phyloP scores from a whole-genome alignment of 2,888 invertebrate genomes.

The Andrena minutula region DNA sequence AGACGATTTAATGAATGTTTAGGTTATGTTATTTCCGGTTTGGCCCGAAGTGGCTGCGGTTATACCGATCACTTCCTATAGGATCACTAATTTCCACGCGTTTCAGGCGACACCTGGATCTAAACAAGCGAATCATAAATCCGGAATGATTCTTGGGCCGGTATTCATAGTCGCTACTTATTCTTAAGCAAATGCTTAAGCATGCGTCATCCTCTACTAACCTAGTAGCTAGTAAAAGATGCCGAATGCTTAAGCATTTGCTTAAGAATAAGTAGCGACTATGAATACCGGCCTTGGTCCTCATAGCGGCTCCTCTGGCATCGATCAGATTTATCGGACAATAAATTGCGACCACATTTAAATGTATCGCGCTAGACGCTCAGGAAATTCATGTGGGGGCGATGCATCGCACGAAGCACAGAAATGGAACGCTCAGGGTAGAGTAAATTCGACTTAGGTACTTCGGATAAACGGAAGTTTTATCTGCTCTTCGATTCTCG shows the following conservation, averaged over 20 bases:
- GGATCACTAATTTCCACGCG: too few relatives aligned
- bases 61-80: too few relatives aligned
- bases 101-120: background rate
- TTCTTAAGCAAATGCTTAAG: too few relatives aligned
- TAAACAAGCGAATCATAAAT: background rate
- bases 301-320: background rate
- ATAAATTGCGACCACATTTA: slow-evolving; percentile 29
- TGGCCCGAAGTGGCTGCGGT: too few relatives aligned
- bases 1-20: too few relatives aligned
- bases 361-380: background rate
- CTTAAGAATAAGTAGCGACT: too few relatives aligned
- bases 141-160: background rate
- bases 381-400: background rate
- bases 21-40: too few relatives aligned
- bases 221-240: too few relatives aligned
- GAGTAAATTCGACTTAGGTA: slow-evolving; percentile 13
- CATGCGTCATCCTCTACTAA: too few relatives aligned
- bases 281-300: too few relatives aligned
- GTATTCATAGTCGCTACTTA: too few relatives aligned
- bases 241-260: too few relatives aligned
- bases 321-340: background rate
- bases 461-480: slow-evolving; percentile 21
- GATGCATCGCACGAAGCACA: slow-evolving; percentile 19
- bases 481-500: slow-evolving; percentile 6
- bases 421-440: slow-evolving; percentile 3